Evolutionary conservation across 2,888 invertebrate species (phyloP).

Genomic region (Tenodera sinensis): DNA sequence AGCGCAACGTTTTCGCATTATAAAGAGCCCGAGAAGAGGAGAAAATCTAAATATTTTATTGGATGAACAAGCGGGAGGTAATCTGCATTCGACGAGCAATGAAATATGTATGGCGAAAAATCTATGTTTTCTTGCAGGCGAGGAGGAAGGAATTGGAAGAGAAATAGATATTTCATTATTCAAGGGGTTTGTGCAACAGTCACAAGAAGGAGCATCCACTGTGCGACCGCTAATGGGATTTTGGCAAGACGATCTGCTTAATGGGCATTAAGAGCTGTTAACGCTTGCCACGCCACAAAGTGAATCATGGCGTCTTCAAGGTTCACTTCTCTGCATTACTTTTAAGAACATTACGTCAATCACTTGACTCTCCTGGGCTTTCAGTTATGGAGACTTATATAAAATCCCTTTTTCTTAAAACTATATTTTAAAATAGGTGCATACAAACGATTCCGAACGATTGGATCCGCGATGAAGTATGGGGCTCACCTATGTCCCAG

Average conservation of each 20-base stretch:
- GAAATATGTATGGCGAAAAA: conserved; percentile 3
- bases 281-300: not conserved
- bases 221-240: not conserved
- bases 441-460: too few species aligned
- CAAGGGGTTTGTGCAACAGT: not conserved
- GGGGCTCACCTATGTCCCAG: too few species aligned
- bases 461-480: too few species aligned
- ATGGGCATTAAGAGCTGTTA: not conserved
- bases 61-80: not conserved
- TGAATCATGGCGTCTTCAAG: too few species aligned
- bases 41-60: not conserved
- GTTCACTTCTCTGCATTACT: not conserved
- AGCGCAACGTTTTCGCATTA: not conserved
- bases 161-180: not conserved
- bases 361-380: too few species aligned
- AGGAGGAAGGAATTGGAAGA: not conserved
- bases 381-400: too few species aligned
- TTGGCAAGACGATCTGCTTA: not conserved
- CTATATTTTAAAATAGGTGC: too few species aligned
- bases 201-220: not conserved
- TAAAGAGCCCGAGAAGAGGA: not conserved
- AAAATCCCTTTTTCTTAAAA: too few species aligned
- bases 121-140: not conserved
- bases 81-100: not conserved
- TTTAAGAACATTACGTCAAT: too few species aligned